phyloP scores from a whole-genome alignment of 2,888 invertebrate genomes.

The Drosophila kanekoi region DNA sequence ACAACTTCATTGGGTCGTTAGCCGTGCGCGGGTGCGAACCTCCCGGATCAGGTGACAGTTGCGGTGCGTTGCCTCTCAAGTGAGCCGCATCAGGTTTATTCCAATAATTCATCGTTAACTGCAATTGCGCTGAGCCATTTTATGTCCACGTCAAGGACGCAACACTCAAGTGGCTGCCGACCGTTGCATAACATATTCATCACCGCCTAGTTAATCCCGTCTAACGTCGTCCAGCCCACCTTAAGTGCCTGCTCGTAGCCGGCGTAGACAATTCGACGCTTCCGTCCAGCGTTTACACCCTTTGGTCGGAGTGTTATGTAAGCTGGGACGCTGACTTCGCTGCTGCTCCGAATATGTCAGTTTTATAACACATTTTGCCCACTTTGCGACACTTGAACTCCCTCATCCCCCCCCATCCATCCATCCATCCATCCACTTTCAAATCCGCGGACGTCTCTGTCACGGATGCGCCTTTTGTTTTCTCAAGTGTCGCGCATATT shows the following conservation, averaged over 20 bases:
- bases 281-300: slow-evolving; percentile 77
- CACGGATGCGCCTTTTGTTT: slow-evolving; percentile 61
- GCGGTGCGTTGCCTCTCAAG: slow-evolving; percentile 76
- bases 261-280: slow-evolving; percentile 84
- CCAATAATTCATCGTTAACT: slow-evolving; percentile 79
- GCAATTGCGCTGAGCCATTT: slow-evolving; percentile 71
- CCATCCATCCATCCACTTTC: slow-evolving; percentile 8
- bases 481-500: slow-evolving; percentile 69
- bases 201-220: slow-evolving; percentile 38
- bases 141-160: slow-evolving; percentile 54
- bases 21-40: slow-evolving; percentile 62
- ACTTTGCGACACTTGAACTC: slow-evolving; percentile 77
- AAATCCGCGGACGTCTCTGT: slow-evolving; percentile 20
- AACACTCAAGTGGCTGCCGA: slow-evolving; percentile 54
- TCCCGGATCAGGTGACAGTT: slow-evolving; percentile 76
- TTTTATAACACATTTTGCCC: slow-evolving; percentile 69
- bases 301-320: slow-evolving; percentile 61
- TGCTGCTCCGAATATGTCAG: slow-evolving; percentile 70
- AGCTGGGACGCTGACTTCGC: slow-evolving; percentile 26
- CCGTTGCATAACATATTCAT: slow-evolving; percentile 61
- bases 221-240: slow-evolving; percentile 46
- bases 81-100: slow-evolving; percentile 72
- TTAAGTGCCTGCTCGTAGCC: slow-evolving; percentile 45
- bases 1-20: slow-evolving; percentile 60
- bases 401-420: slow-evolving; percentile 33